Percentiles rank a stretch among this genome's conserved stretches.
These are phyloP conservation scores for Dipodomys merriami DNA, from an alignment of 2,113 vertebrate genomes.

Conservation along the genomic window DNA sequence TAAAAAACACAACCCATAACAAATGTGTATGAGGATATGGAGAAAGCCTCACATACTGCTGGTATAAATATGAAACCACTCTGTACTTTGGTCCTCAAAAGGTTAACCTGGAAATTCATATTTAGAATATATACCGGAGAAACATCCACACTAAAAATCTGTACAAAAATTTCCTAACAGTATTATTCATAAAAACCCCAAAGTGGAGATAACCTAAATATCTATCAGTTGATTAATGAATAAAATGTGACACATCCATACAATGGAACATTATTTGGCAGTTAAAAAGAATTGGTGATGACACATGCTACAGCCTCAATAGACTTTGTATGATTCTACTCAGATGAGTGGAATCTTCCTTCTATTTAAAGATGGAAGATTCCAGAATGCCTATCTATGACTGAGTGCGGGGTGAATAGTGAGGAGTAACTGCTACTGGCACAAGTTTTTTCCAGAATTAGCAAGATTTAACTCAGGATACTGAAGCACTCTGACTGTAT, in stretches of 20 bases:
- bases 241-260: background rate
- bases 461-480: background rate
- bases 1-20: background rate
- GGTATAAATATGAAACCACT: background rate
- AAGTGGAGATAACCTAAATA: background rate
- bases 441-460: background rate
- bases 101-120: background rate
- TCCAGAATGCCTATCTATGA: background rate
- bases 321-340: background rate
- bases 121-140: background rate
- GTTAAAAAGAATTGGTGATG: background rate
- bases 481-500: background rate
- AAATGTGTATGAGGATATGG: background rate
- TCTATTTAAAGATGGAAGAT: background rate
- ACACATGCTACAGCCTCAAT: rapidly evolving
- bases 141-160: background rate
- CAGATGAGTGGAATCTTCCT: no score
- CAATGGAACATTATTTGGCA: background rate
- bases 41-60: background rate
- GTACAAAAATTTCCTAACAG: background rate
- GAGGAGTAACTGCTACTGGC: background rate
- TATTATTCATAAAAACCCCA: background rate
- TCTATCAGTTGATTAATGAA: background rate
- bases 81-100: background rate
- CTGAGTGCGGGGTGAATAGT: no score